These are phyloP conservation scores for Cataglyphis livida DNA, from an alignment of 2,888 invertebrate species.

Conservation along the genomic window DNA sequence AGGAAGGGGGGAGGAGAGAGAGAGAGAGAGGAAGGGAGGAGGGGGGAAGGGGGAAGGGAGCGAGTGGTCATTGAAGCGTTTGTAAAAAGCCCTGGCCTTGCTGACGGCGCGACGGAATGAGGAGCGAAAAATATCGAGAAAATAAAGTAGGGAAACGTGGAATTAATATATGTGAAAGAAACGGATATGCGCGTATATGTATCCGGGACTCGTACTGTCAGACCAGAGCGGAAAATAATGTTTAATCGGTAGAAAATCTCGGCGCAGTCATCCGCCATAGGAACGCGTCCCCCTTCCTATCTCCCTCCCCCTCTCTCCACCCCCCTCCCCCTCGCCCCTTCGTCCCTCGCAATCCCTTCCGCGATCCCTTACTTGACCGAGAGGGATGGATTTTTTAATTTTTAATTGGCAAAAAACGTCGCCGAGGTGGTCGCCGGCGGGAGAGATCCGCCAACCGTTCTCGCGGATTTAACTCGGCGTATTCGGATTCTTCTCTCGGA, in stretches of 20 bases:
- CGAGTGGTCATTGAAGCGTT: conserved; percentile 71
- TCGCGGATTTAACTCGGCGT: conserved; percentile 63
- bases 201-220: conserved; percentile 56
- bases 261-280: conserved; percentile 79
- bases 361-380: conserved; percentile 73
- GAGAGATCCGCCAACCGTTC: conserved; percentile 64
- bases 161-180: conserved; percentile 79
- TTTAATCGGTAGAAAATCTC: conserved; percentile 84
- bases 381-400: conserved; percentile 82
- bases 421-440: conserved; percentile 72
- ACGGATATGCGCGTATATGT: conserved; percentile 63
- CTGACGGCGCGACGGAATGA: conserved; percentile 52
- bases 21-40: too few species aligned
- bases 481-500: conserved; percentile 26
- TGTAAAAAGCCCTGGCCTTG: conserved; percentile 56
- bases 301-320: conserved; percentile 35
- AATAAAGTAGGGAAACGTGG: conserved; percentile 69
- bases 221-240: conserved; percentile 80
- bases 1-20: too few species aligned
- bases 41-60: background rate
- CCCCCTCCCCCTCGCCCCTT: conserved; percentile 2
- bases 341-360: conserved; percentile 42
- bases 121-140: conserved; percentile 50
- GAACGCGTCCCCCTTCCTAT: conserved; percentile 61
- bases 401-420: conserved; percentile 85